Base-by-base conservation (phyloP, 2,113 vertebrate species). In the Trichomycterus rosablanca region DNA sequence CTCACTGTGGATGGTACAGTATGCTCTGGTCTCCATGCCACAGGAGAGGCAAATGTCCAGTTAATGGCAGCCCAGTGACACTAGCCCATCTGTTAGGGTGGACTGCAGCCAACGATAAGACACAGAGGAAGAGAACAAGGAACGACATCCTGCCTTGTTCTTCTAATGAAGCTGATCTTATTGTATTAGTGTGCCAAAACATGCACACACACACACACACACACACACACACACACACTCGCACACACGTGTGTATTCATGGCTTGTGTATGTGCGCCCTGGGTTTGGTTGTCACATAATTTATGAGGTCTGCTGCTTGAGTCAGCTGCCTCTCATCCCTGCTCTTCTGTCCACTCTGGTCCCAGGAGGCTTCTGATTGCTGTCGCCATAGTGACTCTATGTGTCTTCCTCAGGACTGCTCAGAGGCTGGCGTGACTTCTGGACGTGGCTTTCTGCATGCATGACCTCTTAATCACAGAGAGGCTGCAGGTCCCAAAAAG, bases 51-150 rank as follows among this genome's bases (percentile, higher is more conserved):
- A 86, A 84, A 72, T 63, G 84, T 83, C 87, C 88, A 91, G 90
- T 92, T 92, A 92, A 93, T 93, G 91, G 79, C 83, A 87, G 90
- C 78, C 87, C 88, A 89, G 89, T 92, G 92, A 93, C 83, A 86
- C 87, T 61, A 77, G 81, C 89, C 90, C 89, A 94, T 93, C 93
- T 93, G 91, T 88, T 90, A 83, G 76, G 80, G 83, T 89, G 89
- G 84, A 92, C 75, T 48, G 74, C 82, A 81, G 89, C 90, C 89
- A 86, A 84, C 83, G 64, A 84, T 80, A 83, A 80, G 84, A 73
- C 15, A 78, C 44, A 54, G 28, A 15, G 35, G 52, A 10, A 63
- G 56, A 30, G 44, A 45, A 22, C 39, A 24, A 1, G 24, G 56
- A 30, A 52, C 20, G 28, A 81, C 81, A 61, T 71, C 71, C 81